Percentiles rank a stretch among this genome's conserved stretches.
phyloP scores from a whole-genome alignment of 2,888 invertebrate genomes.

The Cremastobaeus sp. region DNA sequence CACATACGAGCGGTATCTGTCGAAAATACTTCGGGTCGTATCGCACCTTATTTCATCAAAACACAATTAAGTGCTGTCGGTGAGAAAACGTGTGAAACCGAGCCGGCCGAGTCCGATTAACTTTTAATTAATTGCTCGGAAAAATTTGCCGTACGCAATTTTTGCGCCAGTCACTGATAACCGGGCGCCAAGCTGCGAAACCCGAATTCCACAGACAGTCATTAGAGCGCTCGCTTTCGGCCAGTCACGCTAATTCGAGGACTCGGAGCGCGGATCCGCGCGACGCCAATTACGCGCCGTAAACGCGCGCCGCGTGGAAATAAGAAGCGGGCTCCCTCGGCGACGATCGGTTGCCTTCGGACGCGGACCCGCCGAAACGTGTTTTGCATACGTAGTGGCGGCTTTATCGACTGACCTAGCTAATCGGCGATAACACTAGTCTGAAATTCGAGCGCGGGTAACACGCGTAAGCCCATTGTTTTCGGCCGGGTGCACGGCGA shows the following conservation, averaged over 20 bases:
- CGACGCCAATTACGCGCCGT: conserved; percentile 40
- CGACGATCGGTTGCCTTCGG: conserved; percentile 32
- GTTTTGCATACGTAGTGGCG: conserved; percentile 20
- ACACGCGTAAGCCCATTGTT: conserved; percentile 10
- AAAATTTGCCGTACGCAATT: too few relatives aligned
- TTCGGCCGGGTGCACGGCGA: not conserved
- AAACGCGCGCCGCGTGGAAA: conserved; percentile 70
- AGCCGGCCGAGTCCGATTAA: too few relatives aligned
- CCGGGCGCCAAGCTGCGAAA: too few relatives aligned
- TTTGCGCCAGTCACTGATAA: too few relatives aligned
- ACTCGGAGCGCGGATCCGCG: too few relatives aligned
- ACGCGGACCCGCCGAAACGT: conserved; percentile 59
- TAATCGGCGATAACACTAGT: conserved; percentile 26
- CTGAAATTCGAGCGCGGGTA: conserved; percentile 6
- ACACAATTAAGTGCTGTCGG: not conserved
- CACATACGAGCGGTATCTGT: not conserved
- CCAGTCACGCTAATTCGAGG: too few relatives aligned
- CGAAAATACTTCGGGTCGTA: too few relatives aligned
- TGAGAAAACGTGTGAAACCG: not conserved
- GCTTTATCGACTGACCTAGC: conserved; percentile 23
- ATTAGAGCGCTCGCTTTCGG: too few relatives aligned
- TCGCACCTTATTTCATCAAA: too few relatives aligned
- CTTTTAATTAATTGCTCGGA: too few relatives aligned
- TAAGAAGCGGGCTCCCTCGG: conserved; percentile 68
- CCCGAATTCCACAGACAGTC: too few relatives aligned